Evolutionary conservation across 2,888 invertebrate species (phyloP), one percentile per base, ranked within the genome.

Genomic region (Tenthredo distinguenda): DNA sequence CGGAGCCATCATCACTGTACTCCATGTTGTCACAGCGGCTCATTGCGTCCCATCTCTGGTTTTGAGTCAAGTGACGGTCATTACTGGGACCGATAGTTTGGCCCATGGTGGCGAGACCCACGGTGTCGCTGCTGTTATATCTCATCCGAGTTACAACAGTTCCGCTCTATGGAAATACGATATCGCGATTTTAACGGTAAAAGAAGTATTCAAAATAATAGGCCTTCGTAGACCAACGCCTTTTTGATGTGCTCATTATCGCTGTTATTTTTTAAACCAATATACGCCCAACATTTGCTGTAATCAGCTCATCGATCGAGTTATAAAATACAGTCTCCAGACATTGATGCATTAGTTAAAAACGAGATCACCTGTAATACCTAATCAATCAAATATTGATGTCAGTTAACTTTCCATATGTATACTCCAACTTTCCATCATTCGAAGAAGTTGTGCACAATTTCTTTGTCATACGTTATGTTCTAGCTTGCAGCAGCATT

Each of bases 11-110:
- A 88, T 91, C 40, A 84, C 72, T 21, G 84, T 84, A 0, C 72
- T 74, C 6, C 89, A 88, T 85, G 84, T 91, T 6, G 26, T 91
- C 31, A 91, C 91, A 4, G 91, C 91, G 68, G 91, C 91, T 9
- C 89, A 90, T 55, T 91, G 91, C 62, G 84, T 89, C 7, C 65
- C 62, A 31, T 55, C 10, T 21, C 15, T 31, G 50, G 47, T 43
- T 26, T 5, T 15, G 21, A 82, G 65, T 12, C 86, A 87, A 76
- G 76, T 88, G 50, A 86, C 87, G 1, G 84, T 88, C 34, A 85
- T 86, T 40, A 86, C 87, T 15, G 88, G 87, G 7, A 83, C 86
- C 1, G 84, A 86, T 31, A 65, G 82, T 47, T 26, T 82, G 47
- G 82, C 37, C 7, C 21, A 18, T 1, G 87, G 85, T 21, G 90